Evolutionary conservation across 2,113 vertebrate species (phyloP), one percentile per base, ranked within the genome.

Genomic region (Varanus salvator): DNA sequence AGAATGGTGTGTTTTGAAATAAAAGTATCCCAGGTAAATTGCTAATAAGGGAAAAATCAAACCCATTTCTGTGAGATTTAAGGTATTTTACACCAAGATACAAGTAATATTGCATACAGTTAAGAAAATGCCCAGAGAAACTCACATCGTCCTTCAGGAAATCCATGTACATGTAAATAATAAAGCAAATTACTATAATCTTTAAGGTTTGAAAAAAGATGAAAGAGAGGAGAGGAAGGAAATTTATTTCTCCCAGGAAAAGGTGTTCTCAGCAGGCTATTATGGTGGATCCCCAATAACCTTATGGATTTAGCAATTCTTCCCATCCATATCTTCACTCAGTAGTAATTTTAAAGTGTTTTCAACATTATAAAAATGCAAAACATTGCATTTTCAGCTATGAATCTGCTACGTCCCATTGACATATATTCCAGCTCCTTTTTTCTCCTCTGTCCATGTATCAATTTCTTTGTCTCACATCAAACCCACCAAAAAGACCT

Each of bases 241-340:
- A 87, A 52, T 5, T 34, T 66, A 44, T 14, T 52, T 90, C 84
- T 90, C 90, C 85, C 90, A 85, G 44, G 34, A 66, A 86, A 83
- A 90, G 85, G 93, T 95, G 93, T 94, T 95, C 95, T 96, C 92
- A 89, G 50, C 82, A 93, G 91, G 87, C 86, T 89, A 54, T 80
- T 48, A 64, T 21, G 84, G 89, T 6, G 4, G 90, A 78, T 52
- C 90, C 44, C 88, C 85, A 64, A 68, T 78, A 68, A 27, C 0
- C 0, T 0, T 34, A 81, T 12, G 2, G 2, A 2, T 78, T 94
- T 3, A 83, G n/a, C 6, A 68, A 5, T 85, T 54, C 2, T 85
- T 19, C 57, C 87, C 25, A 66, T 27, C 12, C n/a, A 27, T 23
- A 80, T 80, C 91, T 91, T 19, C 80, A 91, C 25, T 38, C 8